A percentile compares a stretch with the other conserved stretches of the same genome.
These are phyloP conservation scores for Laothoe populi DNA, from an alignment of 2,888 invertebrate species.

Conservation along the genomic window DNA sequence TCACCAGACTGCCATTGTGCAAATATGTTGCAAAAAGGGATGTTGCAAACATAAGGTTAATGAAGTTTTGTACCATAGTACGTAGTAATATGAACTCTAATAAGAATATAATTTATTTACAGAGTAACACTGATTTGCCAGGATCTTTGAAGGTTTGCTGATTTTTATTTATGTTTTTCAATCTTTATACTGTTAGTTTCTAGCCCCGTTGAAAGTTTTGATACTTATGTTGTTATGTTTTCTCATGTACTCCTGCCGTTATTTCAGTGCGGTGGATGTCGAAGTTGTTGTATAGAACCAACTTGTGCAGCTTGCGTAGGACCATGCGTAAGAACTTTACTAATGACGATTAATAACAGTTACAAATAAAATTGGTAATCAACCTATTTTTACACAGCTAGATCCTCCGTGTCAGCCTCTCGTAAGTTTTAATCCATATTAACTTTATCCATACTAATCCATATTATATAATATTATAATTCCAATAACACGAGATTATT, in stretches of 20 bases:
- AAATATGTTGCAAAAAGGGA: slow-evolving; percentile 61
- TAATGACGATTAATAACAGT: no score
- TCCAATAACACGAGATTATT: no score
- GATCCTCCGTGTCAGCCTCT: slow-evolving; percentile 34
- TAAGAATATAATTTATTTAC: slow-evolving; percentile 45
- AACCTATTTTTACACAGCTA: slow-evolving; percentile 31
- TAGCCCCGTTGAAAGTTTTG: no score
- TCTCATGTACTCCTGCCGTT: neutral
- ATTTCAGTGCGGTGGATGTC: slow-evolving; percentile 61
- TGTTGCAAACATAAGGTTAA: slow-evolving; percentile 65
- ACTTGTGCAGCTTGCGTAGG: slow-evolving; percentile 41
- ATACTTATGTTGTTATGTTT: no score
- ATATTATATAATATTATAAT: neutral
- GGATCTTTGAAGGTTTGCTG: slow-evolving; percentile 62
- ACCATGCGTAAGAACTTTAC: slow-evolving; percentile 43
- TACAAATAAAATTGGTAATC: neutral
- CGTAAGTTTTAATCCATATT: slow-evolving; percentile 35
- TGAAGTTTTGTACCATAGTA: neutral
- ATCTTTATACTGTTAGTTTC: no score
- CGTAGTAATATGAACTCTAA: neutral
- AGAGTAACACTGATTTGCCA: slow-evolving; percentile 73
- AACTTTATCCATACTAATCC: neutral
- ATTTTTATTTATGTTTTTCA: neutral
- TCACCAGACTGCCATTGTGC: slow-evolving; percentile 75
- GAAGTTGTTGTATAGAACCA: slow-evolving; percentile 46